Conservation (phyloP, 2,888 invertebrate genomes). For the Pardosa pseudoannulata region DNA sequence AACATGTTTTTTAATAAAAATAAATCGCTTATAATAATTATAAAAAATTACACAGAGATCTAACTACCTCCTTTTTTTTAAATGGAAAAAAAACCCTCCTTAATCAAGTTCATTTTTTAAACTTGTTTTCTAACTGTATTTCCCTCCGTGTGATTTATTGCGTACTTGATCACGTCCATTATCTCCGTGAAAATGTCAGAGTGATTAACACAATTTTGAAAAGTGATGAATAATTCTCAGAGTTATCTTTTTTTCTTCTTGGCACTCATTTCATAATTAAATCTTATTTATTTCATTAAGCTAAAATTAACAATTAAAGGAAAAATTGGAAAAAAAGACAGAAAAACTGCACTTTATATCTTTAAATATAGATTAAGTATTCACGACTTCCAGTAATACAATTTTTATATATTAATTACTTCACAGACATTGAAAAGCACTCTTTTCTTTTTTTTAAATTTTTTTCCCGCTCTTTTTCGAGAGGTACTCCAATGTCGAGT, state of each 20-base stretch:
- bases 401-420: slow-evolving; percentile 64
- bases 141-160: slow-evolving; percentile 13
- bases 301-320: slow-evolving; percentile 67
- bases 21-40: no score
- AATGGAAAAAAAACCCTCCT: no score
- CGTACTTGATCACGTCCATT: slow-evolving; percentile 50
- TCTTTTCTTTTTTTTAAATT: no score
- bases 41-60: no score
- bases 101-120: background rate
- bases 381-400: slow-evolving; percentile 38
- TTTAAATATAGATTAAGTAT: slow-evolving; percentile 54
- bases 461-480: background rate
- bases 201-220: slow-evolving; percentile 22
- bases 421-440: background rate
- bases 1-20: no score
- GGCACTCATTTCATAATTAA: slow-evolving; percentile 24
- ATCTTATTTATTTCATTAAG: slow-evolving; percentile 45
- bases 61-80: no score
- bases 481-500: slow-evolving; percentile 46
- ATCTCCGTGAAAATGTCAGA: slow-evolving; percentile 46
- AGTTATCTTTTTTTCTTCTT: background rate
- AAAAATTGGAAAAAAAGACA: slow-evolving; percentile 33
- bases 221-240: slow-evolving; percentile 21
- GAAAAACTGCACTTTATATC: slow-evolving; percentile 17
- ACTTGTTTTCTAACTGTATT: background rate